phyloP scores from a whole-genome alignment of 2,888 invertebrate species.

The Mechanitis messenoides region DNA sequence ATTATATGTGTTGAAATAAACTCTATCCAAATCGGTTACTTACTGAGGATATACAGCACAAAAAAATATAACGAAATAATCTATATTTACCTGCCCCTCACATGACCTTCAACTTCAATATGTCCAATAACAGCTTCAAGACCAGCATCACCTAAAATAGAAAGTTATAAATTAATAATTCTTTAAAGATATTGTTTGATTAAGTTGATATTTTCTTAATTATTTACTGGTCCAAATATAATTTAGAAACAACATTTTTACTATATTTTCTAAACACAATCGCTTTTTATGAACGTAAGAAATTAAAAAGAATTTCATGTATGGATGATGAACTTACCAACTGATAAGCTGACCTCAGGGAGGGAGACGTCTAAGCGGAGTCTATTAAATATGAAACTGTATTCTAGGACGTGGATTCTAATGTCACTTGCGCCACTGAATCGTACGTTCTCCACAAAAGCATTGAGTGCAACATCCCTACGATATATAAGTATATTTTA shows the following conservation, averaged over 20 bases:
- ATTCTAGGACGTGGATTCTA: constrained; percentile 41
- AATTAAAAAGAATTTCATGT: too few species aligned
- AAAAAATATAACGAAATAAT: neutral
- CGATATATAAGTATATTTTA: too few species aligned
- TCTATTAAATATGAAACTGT: constrained; percentile 32
- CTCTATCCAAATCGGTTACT: neutral
- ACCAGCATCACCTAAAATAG: neutral
- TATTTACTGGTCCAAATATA: neutral
- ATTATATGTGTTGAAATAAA: neutral
- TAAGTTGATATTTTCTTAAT: too few species aligned
- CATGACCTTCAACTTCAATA: neutral
- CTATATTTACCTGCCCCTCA: neutral
- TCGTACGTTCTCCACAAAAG: constrained; percentile 28
- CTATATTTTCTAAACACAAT: too few species aligned
- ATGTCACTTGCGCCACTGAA: constrained; percentile 51
- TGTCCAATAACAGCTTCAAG: neutral
- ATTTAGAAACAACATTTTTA: too few species aligned
- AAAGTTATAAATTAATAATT: neutral
- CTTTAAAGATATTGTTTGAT: neutral
- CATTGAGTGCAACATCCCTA: too few species aligned
- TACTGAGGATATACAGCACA: neutral
- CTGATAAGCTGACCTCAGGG: constrained; percentile 36
- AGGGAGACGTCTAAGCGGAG: constrained; percentile 44
- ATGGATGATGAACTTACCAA: constrained; percentile 37
- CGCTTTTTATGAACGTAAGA: too few species aligned